phyloP scores from a whole-genome alignment of 1,140 invertebrate genomes.

The Augochlora pura region DNA sequence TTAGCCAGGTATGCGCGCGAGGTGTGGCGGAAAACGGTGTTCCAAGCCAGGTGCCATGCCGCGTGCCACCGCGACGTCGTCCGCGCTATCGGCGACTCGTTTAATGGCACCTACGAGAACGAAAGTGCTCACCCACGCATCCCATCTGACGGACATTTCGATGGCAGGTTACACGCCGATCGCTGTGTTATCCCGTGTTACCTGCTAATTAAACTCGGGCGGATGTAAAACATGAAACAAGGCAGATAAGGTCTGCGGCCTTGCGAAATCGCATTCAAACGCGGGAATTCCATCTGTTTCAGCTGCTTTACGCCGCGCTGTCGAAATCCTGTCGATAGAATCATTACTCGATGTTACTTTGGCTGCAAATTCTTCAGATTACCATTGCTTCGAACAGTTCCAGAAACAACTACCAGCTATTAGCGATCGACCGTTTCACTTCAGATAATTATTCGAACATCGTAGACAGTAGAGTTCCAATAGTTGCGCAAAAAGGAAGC shows the following conservation, averaged over 20 bases:
- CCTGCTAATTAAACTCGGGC: conserved; percentile 24
- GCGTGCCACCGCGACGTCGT: conserved; percentile 8
- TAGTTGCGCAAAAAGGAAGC: too few species aligned
- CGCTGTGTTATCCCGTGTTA: background rate
- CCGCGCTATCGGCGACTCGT: conserved; percentile 15
- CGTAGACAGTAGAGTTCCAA: too few species aligned
- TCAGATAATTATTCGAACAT: too few species aligned
- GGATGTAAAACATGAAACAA: conserved; percentile 31
- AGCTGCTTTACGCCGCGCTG: too few species aligned
- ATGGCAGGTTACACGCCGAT: conserved; percentile 10
- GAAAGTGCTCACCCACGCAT: conserved; percentile 49
- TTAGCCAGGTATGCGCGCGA: conserved; percentile 30
- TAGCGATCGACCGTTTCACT: too few species aligned
- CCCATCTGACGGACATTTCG: conserved; percentile 16
- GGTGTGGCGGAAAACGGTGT: conserved; percentile 21
- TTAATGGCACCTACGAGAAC: conserved; percentile 34
- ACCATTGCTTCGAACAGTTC: too few species aligned
- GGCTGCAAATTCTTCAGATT: too few species aligned
- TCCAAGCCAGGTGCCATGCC: background rate
- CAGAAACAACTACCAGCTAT: too few species aligned
- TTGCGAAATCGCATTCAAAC: conserved; percentile 6
- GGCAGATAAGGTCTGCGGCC: background rate
- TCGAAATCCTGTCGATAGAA: too few species aligned
- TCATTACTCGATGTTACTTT: too few species aligned
- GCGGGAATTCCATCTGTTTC: too few species aligned